Evolutionary conservation across 2,888 invertebrate genomes (phyloP).

Genomic region (Endotricha flammealis): DNA sequence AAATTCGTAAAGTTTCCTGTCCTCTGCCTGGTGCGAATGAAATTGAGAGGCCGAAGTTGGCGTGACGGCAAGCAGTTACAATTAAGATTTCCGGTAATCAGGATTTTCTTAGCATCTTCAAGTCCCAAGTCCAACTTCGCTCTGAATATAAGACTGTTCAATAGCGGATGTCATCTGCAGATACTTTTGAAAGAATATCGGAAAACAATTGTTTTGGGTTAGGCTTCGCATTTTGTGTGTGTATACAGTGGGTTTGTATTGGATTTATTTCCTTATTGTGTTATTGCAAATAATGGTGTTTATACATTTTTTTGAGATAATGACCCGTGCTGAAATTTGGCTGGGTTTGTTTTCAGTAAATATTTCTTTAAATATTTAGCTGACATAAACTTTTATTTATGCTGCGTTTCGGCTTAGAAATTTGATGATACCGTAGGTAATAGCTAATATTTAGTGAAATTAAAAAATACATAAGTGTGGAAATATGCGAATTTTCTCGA

Average conservation of each 20-base stretch:
- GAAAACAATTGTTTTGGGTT: conserved; percentile 1
- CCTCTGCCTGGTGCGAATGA: conserved; percentile 19
- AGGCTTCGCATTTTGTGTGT: neutral
- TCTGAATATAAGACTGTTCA: conserved; percentile 2
- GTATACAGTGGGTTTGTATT: neutral
- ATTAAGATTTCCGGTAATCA: conserved; percentile 25
- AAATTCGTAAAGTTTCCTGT: conserved; percentile 30
- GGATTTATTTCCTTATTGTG: too few relatives aligned
- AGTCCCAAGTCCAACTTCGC: conserved; percentile 2
- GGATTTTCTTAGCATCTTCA: conserved; percentile 17
- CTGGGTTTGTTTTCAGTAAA: too few relatives aligned
- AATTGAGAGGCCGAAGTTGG: conserved; percentile 22
- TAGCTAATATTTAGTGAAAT: too few relatives aligned
- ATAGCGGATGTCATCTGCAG: conserved; percentile 16
- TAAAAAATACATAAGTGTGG: too few relatives aligned
- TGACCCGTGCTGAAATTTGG: too few relatives aligned
- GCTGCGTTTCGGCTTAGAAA: too few relatives aligned
- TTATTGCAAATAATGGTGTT: too few relatives aligned
- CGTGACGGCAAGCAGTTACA: conserved; percentile 22
- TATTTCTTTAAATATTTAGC: too few relatives aligned
- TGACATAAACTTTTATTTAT: too few relatives aligned
- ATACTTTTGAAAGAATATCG: neutral
- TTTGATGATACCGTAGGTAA: too few relatives aligned
- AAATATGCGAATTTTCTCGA: too few relatives aligned
- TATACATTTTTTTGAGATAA: too few relatives aligned